phyloP scores from a whole-genome alignment of 2,888 invertebrate genomes.

The Cordilura impudica region DNA sequence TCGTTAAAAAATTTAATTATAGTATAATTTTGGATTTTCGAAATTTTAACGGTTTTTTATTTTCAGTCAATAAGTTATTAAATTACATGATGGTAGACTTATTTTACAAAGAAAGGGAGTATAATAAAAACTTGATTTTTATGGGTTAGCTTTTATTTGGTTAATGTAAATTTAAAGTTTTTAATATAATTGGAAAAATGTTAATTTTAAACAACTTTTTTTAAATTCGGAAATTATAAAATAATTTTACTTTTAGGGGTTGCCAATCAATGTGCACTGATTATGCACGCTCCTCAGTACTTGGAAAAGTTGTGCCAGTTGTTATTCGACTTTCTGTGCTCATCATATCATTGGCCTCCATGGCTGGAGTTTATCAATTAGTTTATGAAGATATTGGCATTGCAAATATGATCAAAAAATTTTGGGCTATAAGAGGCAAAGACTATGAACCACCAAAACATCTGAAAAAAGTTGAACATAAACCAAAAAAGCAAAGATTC shows the following conservation, averaged over 20 bases:
- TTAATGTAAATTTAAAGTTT: no score
- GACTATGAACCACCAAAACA: slow-evolving; percentile 19
- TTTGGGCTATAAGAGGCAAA: slow-evolving; percentile 41
- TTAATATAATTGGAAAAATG: no score
- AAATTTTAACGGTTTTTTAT: no score
- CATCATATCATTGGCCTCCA: slow-evolving; percentile 2
- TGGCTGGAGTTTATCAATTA: slow-evolving; percentile 30
- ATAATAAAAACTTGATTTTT: no score
- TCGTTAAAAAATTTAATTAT: no score
- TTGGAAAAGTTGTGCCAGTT: slow-evolving; percentile 44
- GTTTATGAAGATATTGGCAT: slow-evolving; percentile 52
- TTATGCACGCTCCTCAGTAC: slow-evolving; percentile 44
- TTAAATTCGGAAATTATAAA: background rate
- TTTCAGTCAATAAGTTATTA: no score
- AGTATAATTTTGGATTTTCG: no score
- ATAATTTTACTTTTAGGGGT: slow-evolving; percentile 26
- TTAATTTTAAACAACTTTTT: no score
- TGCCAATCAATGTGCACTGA: slow-evolving; percentile 54
- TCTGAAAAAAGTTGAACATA: slow-evolving; percentile 5
- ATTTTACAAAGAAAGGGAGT: no score
- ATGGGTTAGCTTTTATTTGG: no score
- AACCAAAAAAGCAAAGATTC: background rate
- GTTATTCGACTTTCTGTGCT: slow-evolving; percentile 9
- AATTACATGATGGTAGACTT: no score
- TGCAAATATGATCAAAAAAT: slow-evolving; percentile 40